Evolutionary conservation across 1,140 invertebrate species (phyloP).

Genomic region (Drosophila equinoxialis): DNA sequence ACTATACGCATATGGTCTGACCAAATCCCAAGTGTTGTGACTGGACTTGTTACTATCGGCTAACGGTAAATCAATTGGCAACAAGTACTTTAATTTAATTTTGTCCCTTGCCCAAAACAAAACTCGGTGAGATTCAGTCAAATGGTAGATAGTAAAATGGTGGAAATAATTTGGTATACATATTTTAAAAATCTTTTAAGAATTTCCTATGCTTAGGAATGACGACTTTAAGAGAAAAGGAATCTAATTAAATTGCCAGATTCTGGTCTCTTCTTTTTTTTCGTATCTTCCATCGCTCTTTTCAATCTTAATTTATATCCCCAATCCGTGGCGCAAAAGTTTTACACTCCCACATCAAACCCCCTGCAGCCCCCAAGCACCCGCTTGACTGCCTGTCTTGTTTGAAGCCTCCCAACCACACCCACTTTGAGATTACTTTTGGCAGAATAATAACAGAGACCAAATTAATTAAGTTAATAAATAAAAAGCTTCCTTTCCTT

Average conservation of each 20-base stretch:
- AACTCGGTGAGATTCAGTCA: too few relatives aligned
- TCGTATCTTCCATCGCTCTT: background rate
- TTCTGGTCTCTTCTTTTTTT: background rate
- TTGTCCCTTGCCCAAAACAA: background rate
- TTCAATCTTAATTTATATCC: background rate
- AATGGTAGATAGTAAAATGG: too few relatives aligned
- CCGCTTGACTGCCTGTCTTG: background rate
- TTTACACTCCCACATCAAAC: background rate
- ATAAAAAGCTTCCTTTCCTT: constrained; percentile 17
- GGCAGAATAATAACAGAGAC: constrained; percentile 8
- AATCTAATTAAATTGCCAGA: background rate
- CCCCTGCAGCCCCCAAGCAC: background rate
- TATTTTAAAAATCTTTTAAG: too few relatives aligned
- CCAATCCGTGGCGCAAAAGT: background rate
- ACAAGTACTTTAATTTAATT: background rate
- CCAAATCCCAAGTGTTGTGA: background rate
- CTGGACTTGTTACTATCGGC: constrained; percentile 4
- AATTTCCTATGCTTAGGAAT: too few relatives aligned
- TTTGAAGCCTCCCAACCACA: background rate
- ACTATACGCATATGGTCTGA: background rate
- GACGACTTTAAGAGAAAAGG: background rate
- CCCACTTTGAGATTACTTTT: constrained; percentile 10
- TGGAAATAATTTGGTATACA: too few relatives aligned
- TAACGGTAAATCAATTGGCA: constrained; percentile 8
- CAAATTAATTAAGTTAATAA: constrained; percentile 17